phyloP scores from a whole-genome alignment of 2,888 invertebrate species.

The Aplocera efformata region DNA sequence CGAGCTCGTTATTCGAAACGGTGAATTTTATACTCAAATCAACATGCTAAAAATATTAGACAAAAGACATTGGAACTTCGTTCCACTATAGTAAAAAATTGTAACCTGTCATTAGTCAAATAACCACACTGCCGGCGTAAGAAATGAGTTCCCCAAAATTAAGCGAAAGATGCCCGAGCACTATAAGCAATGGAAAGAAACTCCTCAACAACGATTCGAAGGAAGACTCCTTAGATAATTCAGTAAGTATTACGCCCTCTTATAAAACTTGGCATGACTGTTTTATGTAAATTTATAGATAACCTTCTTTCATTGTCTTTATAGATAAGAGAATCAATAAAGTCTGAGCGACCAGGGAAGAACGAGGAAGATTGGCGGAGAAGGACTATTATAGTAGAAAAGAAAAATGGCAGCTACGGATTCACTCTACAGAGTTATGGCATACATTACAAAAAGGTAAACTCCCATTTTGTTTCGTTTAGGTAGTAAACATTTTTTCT shows the following conservation, averaged over 20 bases:
- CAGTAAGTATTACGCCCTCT: conserved; percentile 55
- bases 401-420: conserved; percentile 94
- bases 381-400: conserved; percentile 95
- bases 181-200: conserved; percentile 64
- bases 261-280: too few species aligned
- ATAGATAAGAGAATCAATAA: conserved; percentile 64
- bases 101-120: too few species aligned
- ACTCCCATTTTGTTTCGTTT: background rate
- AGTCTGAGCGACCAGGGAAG: conserved; percentile 59
- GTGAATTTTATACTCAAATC: background rate
- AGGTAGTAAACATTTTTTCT: background rate
- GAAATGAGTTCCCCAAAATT: conserved; percentile 72
- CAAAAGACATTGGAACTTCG: too few species aligned
- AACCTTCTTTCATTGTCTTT: conserved; percentile 13
- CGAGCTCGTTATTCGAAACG: background rate
- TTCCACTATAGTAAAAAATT: too few species aligned
- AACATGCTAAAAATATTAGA: background rate
- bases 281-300: too few species aligned
- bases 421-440: conserved; percentile 99
- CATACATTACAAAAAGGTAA: conserved; percentile 92
- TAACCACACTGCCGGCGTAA: background rate
- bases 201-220: conserved; percentile 58
- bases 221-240: conserved; percentile 69
- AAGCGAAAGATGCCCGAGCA: conserved; percentile 63
- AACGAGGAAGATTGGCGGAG: conserved; percentile 91